Evolutionary conservation across 64 coral and sea anemone genomes (phyloP).

Genomic region (Catalaphyllia jardinei): DNA sequence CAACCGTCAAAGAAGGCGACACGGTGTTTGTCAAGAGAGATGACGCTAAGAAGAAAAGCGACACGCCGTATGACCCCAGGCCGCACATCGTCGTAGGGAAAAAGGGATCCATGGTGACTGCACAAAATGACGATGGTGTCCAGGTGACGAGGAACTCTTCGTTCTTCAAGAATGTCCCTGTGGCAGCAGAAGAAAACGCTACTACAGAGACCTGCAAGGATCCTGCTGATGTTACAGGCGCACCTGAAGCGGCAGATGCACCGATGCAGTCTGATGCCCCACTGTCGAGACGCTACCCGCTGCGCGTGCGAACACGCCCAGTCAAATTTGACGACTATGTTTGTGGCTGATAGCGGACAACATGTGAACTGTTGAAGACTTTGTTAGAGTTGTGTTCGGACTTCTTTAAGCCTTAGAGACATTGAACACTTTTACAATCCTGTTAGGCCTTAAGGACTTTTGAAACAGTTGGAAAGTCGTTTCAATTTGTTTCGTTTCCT

Average conservation of each 20-base stretch:
- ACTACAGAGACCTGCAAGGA: neutral
- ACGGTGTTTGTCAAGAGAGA: slow-evolving; percentile 54
- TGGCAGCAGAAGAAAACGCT: neutral
- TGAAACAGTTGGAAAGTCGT: neutral
- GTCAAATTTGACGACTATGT: slow-evolving; percentile 29
- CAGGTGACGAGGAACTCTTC: slow-evolving; percentile 9
- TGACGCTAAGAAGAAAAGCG: slow-evolving; percentile 39
- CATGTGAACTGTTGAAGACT: slow-evolving; percentile 17
- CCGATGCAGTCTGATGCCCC: slow-evolving; percentile 5
- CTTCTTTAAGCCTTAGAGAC: neutral
- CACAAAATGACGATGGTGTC: slow-evolving; percentile 25
- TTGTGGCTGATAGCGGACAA: slow-evolving; percentile 5
- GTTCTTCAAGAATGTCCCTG: slow-evolving; percentile 31
- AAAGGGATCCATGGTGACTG: slow-evolving; percentile 43
- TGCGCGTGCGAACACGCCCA: neutral
- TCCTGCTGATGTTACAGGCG: neutral
- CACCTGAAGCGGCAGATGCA: slow-evolving; percentile 1
- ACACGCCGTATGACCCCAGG: neutral
- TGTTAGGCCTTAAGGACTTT: neutral
- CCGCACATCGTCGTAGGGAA: slow-evolving; percentile 2
- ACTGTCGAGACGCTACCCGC: slow-evolving; percentile 33
- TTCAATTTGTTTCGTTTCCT: neutral
- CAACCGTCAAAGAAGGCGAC: slow-evolving; percentile 35
- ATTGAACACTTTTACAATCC: neutral
- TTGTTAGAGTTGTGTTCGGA: slow-evolving; percentile 33